Percentiles rank a stretch among this genome's conserved stretches.
Evolutionary conservation across 2,113 vertebrate species (phyloP).

Genomic region (Brachyistius frenatus): DNA sequence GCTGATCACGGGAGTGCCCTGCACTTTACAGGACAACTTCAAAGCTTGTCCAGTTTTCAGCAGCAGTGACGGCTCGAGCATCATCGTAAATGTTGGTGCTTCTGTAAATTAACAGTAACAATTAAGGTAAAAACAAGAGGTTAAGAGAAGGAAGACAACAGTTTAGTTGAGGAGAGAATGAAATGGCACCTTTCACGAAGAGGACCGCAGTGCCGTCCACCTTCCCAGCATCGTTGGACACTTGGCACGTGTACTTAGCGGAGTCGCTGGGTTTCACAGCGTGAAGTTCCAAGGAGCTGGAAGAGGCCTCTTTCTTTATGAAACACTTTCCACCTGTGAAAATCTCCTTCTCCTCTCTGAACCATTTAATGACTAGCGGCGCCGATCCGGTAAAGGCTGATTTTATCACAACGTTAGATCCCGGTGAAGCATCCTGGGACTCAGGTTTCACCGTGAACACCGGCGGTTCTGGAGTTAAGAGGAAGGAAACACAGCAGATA

Average conservation of each 20-base stretch:
- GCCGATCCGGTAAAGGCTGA: constrained; percentile 90
- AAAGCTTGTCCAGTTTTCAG: constrained; percentile 88
- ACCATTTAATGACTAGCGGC: constrained; percentile 91
- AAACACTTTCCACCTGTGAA: constrained; percentile 90
- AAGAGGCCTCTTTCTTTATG: constrained; percentile 90
- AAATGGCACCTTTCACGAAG: constrained; percentile 94
- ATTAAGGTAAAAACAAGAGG: constrained; percentile 11
- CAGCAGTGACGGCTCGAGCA: constrained; percentile 87
- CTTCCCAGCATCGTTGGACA: constrained; percentile 91
- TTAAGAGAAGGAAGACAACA: constrained; percentile 7
- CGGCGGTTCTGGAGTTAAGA: constrained; percentile 90
- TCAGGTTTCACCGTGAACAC: constrained; percentile 88
- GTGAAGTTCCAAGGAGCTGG: constrained; percentile 92
- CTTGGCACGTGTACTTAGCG: constrained; percentile 91
- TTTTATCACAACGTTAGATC: constrained; percentile 88
- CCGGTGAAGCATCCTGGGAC: constrained; percentile 87
- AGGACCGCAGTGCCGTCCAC: constrained; percentile 89
- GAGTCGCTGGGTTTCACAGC: constrained; percentile 90
- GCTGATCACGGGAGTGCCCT: constrained; percentile 90
- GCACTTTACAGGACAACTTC: constrained; percentile 91
- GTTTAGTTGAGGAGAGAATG: constrained; percentile 47
- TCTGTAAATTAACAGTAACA: constrained; percentile 86
- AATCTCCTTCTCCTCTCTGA: constrained; percentile 91
- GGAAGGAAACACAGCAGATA: constrained; percentile 74
- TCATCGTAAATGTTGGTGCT: constrained; percentile 90